Base-by-base conservation (phyloP, 2,113 vertebrate genomes). In the Polypterus senegalus region DNA sequence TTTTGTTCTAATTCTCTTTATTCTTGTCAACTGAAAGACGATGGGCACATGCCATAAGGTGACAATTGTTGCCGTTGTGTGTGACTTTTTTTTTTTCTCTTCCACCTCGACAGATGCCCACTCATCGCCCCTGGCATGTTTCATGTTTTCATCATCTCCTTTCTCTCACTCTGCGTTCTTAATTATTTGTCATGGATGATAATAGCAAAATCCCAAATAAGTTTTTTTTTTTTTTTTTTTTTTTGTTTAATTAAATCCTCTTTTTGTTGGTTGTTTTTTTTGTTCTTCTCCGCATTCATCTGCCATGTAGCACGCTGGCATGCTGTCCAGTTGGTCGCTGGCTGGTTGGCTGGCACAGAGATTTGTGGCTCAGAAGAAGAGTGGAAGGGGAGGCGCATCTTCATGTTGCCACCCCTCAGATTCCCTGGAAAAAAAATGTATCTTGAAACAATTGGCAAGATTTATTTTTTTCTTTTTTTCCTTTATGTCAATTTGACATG, bases 101-200 rank as follows among this genome's bases (percentile, higher is more conserved):
- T 76, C 80, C 81, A 77, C 76, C 79, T 78, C 72, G 73, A 75
- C 80, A 83, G 81, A 83, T 86, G 83, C 84, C 84, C 80, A 62
- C 27, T 27, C 66, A 69, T 78, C 78, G 79, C 77, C 82, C 77
- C 75, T 83, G 81, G 82, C 80, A 83, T 61, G 63, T 79, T 71
- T 71, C 70, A 66, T 69, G 67, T 48, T 63, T 81, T 77, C 74
- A 27, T 27, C 27, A 27, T 27, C 27, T 27, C 27, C 27, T 27
- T 27, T 27, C 27, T 27, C 27, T 27, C 27, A 27, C 27, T 27
- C 27, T 27, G 27, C 27, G 27, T 27, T 27, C 27, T 27, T 27
- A 27, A 27, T 27, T 27, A 27, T 27, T 27, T 27, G 27, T 27
- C 27, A 27, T 27, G 27, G 27, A 27, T 27, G 27, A 27, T 27